Evolutionary conservation across 2,888 invertebrate genomes (phyloP).

Genomic region (Epirrita christyi): DNA sequence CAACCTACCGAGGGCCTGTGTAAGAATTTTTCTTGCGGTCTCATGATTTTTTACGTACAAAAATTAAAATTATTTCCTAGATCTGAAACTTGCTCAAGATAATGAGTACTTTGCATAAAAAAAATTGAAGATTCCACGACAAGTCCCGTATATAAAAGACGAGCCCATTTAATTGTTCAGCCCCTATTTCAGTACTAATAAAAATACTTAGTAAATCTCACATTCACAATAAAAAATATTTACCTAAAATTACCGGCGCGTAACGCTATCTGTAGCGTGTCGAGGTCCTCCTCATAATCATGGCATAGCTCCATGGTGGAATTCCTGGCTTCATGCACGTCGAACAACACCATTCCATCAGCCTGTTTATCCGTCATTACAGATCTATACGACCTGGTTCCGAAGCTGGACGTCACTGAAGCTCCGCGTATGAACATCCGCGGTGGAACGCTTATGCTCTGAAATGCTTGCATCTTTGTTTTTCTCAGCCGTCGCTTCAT

Average conservation of each 20-base stretch:
- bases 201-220: too few species aligned
- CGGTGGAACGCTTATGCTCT: constrained; percentile 65
- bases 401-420: constrained; percentile 69
- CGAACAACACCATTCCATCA: constrained; percentile 75
- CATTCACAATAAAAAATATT: constrained; percentile 31
- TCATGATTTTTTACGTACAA: too few species aligned
- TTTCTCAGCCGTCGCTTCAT: constrained; percentile 71
- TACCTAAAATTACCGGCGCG: constrained; percentile 84
- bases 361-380: constrained; percentile 72
- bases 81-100: too few species aligned
- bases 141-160: too few species aligned
- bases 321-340: constrained; percentile 78
- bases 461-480: constrained; percentile 48
- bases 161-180: too few species aligned
- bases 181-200: too few species aligned
- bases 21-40: too few species aligned
- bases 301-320: constrained; percentile 77
- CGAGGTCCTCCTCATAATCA: constrained; percentile 76
- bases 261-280: constrained; percentile 76
- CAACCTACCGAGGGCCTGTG: too few species aligned
- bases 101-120: too few species aligned
- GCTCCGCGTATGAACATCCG: constrained; percentile 67
- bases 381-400: constrained; percentile 73
- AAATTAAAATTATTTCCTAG: too few species aligned
- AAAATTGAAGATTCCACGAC: too few species aligned